A percentile compares a stretch with the other conserved stretches of the same genome.
phyloP scores from a whole-genome alignment of 2,888 invertebrate genomes.

The Adelphocoris suturalis region DNA sequence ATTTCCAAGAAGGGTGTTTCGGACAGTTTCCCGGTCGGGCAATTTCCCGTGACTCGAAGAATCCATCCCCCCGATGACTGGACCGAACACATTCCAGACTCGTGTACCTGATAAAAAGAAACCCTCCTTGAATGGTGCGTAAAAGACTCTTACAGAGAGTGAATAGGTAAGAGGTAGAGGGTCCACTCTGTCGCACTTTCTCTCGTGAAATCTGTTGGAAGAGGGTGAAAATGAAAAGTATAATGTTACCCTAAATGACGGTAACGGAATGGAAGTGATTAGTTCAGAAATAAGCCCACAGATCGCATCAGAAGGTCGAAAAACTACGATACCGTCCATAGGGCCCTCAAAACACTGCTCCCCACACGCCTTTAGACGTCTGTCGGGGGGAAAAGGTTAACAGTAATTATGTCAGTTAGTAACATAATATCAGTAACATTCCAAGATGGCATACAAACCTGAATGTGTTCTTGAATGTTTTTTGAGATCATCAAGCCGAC shows the following conservation, averaged over 20 bases:
- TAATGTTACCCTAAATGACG: neutral
- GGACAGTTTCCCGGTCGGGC: neutral
- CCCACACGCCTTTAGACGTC: too few species aligned
- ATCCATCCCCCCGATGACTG: neutral
- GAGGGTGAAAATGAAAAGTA: slow-evolving; percentile 7
- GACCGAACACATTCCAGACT: too few species aligned
- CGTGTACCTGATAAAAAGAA: neutral
- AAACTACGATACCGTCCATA: neutral
- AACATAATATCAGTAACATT: too few species aligned
- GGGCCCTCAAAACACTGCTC: too few species aligned
- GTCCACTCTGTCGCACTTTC: neutral
- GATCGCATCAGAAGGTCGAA: neutral
- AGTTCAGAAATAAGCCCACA: slow-evolving; percentile 11
- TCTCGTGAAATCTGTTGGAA: slow-evolving; percentile 7
- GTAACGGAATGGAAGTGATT: too few species aligned
- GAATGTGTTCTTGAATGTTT: too few species aligned
- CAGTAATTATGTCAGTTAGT: too few species aligned
- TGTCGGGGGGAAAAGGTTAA: too few species aligned
- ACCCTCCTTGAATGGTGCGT: neutral
- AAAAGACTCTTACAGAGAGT: neutral
- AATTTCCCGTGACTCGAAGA: neutral
- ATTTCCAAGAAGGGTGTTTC: too few species aligned
- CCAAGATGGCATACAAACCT: too few species aligned
- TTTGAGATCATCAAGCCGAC: too few species aligned
- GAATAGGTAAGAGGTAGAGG: neutral